These are phyloP conservation scores for Emydura subglobosa DNA, from an alignment of 2,113 vertebrate species.

Conservation along the genomic window DNA sequence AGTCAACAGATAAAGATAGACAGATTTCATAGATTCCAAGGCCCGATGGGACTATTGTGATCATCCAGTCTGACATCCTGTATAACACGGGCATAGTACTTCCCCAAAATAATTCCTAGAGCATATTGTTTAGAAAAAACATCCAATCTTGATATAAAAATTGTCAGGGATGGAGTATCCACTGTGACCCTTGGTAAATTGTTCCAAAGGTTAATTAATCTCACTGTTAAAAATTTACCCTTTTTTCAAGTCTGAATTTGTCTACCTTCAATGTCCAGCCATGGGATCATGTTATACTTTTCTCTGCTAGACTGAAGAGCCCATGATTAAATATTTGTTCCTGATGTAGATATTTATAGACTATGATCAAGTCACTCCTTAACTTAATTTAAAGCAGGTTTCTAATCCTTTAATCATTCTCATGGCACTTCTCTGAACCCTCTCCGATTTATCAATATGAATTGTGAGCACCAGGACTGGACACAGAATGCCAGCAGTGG, in stretches of 20 bases:
- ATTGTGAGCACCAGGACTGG: not conserved
- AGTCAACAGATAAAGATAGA: not conserved
- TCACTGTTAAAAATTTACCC: not conserved
- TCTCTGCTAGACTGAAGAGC: not conserved
- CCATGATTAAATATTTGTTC: not conserved
- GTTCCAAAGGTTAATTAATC: not conserved
- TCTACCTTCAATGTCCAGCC: not conserved
- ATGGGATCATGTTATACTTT: not conserved
- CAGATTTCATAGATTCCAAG: not conserved
- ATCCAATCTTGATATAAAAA: not conserved
- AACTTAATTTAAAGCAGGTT: not conserved
- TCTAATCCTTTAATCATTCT: not conserved
- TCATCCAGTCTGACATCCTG: no score
- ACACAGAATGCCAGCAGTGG: not conserved
- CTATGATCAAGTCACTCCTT: not conserved
- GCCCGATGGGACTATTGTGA: not conserved
- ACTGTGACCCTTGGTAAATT: not conserved
- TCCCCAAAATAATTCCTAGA: not conserved
- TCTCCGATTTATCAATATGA: not conserved
- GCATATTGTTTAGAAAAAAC: not conserved
- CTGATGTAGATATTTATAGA: not conserved
- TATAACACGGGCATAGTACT: no score
- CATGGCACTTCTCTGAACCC: not conserved
- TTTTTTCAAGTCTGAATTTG: not conserved
- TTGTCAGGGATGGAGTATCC: not conserved